phyloP scores from a whole-genome alignment of 1,140 invertebrate species.

The Zaprionus ghesquierei region DNA sequence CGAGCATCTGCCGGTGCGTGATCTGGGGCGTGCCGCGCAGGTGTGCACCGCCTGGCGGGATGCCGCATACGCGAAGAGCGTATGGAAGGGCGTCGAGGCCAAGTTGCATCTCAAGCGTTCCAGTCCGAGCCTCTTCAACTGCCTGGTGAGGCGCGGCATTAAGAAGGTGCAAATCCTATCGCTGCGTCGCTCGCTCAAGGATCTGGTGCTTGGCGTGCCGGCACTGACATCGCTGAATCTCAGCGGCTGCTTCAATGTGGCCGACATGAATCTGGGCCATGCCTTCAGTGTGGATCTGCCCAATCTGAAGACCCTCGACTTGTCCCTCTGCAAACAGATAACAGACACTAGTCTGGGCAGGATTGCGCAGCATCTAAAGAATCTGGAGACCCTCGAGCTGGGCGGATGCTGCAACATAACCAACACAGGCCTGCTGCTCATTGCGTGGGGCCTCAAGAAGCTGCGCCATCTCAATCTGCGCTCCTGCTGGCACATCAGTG shows the following conservation, averaged over 20 bases:
- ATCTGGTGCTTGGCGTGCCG: conserved; percentile 93
- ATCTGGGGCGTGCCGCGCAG: conserved; percentile 94
- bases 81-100: conserved; percentile 96
- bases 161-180: conserved; percentile 94
- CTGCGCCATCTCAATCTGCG: conserved; percentile 92
- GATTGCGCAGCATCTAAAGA: conserved; percentile 93
- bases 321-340: conserved; percentile 97
- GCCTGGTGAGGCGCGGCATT: conserved; percentile 93
- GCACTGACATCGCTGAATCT: conserved; percentile 94
- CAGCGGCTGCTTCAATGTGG: conserved; percentile 96
- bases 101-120: conserved; percentile 93
- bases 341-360: conserved; percentile 92
- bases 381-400: conserved; percentile 93
- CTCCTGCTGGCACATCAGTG: conserved; percentile 95
- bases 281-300: conserved; percentile 90
- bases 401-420: conserved; percentile 96
- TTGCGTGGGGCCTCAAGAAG: conserved; percentile 93
- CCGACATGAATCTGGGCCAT: conserved; percentile 90
- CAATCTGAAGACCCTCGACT: conserved; percentile 90
- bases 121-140: conserved; percentile 92
- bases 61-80: conserved; percentile 94
- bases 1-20: conserved; percentile 92
- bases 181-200: conserved; percentile 90
- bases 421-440: conserved; percentile 91
- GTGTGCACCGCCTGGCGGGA: conserved; percentile 95